Evolutionary conservation across 2,113 vertebrate genomes (phyloP), one percentile per base, ranked within the genome.

Genomic region (Tragelaphus strepsiceros): DNA sequence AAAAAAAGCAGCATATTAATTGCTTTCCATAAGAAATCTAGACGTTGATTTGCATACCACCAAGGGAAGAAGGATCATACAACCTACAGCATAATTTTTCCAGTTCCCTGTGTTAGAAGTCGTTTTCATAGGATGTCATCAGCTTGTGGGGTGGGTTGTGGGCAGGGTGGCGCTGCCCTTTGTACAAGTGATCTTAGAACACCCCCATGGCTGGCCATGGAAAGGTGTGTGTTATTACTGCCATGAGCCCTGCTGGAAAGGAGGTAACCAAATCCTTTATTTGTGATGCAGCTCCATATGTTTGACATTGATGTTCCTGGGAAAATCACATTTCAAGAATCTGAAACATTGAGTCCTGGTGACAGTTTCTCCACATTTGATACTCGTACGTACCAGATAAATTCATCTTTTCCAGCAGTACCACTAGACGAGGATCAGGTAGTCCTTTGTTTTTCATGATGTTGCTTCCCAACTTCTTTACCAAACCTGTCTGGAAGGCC

Each of bases 301-400:
- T 99, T 99, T 98, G 99, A 99, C 98, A 99, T 99, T 90, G 98
- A 99, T 89, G 98, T 99, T 96, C 99, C 99, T 9, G 99, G 99
- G 90, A 99, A 99, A 98, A 99, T 99, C 96, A 98, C 99, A 92
- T 99, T 99, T 99, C 99, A 99, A 98, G 99, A 99, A 98, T 99
- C 99, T 3, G 99, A 99, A 99, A 99, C 99, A 0, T 94, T 99
- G 98, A 99, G 99, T 97, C 99, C 99, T 2, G 99, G 99, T 19
- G 99, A 98, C 98, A 99, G 92, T 97, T 98, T 99, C 94, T 99
- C 99, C 3, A 54, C 99, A 78, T 99, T 99, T 98, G 99, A 99
- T 51, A 99, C 99, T 2, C 99, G 99, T 99, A 98, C 98, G 99
- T 99, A 99, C 85, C 53, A 97, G 77, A 92, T 91, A 95, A 96